Evolutionary conservation across 1,140 invertebrate genomes (phyloP).

Genomic region (silkworm (Bombyx mori)): DNA sequence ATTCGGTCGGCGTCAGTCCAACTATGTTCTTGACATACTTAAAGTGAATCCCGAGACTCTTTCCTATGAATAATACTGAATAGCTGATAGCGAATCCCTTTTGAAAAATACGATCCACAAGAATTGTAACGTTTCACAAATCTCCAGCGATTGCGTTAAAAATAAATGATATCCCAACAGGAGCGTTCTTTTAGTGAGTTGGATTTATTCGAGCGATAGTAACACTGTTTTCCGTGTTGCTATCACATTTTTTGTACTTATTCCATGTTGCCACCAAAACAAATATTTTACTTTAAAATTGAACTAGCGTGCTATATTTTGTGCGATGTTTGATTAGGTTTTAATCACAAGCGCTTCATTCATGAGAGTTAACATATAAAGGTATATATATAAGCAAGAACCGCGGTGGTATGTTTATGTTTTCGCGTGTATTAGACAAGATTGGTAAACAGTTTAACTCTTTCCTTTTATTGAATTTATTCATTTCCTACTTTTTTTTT

Average conservation of each 20-base stretch:
- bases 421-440: too few species aligned
- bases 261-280: constrained; percentile 5
- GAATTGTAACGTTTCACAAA: constrained; percentile 13
- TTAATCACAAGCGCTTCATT: too few species aligned
- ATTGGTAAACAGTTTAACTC: too few species aligned
- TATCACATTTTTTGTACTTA: constrained; percentile 9
- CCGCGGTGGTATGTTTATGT: too few species aligned
- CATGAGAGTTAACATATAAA: too few species aligned
- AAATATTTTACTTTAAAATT: constrained; percentile 1
- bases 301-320: too few species aligned
- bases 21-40: constrained; percentile 24
- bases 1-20: constrained; percentile 21
- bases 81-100: constrained; percentile 19
- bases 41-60: constrained; percentile 21
- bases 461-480: too few species aligned
- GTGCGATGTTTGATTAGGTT: too few species aligned
- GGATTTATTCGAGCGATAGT: constrained; percentile 27
- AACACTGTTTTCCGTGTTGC: constrained; percentile 25
- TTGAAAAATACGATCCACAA: not conserved
- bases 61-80: constrained; percentile 24
- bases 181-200: constrained; percentile 14
- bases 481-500: too few species aligned
- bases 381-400: too few species aligned
- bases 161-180: constrained; percentile 20
- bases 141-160: constrained; percentile 13